A percentile compares a stretch with the other conserved stretches of the same genome.
These are phyloP conservation scores for Polia nebulosa DNA, from an alignment of 2,888 invertebrate species.

Conservation along the genomic window DNA sequence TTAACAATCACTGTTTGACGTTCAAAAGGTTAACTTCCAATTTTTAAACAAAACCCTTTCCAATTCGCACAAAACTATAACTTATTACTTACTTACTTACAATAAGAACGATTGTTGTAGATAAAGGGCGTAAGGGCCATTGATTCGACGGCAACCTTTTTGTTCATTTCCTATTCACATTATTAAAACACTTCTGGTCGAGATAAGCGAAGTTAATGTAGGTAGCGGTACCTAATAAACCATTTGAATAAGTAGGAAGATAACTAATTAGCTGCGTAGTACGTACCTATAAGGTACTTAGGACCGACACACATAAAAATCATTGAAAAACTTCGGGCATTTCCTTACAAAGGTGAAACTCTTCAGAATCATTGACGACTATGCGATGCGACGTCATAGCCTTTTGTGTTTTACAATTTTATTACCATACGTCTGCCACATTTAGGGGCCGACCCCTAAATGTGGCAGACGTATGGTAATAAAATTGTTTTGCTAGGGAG, in stretches of 20 bases:
- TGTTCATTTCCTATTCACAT: conserved; percentile 52
- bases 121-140: conserved; percentile 24
- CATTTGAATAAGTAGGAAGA: conserved; percentile 15
- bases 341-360: neutral
- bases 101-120: conserved; percentile 12
- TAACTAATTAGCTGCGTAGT: conserved; percentile 11
- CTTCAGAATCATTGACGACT: neutral
- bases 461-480: no score
- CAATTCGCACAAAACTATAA: conserved; percentile 23
- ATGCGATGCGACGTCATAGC: neutral
- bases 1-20: conserved; percentile 49
- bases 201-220: conserved; percentile 33
- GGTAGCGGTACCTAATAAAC: conserved; percentile 1
- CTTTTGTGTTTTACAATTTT: no score
- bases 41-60: conserved; percentile 33
- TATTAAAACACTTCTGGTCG: conserved; percentile 46
- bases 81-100: neutral
- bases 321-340: neutral
- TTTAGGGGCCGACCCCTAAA: no score
- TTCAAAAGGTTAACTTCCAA: conserved; percentile 33
- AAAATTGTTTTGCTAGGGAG: no score
- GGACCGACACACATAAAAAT: neutral
- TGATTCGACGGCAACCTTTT: conserved; percentile 32
- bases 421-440: no score
- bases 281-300: neutral